phyloP scores from a whole-genome alignment of 1,140 invertebrate species.

The Conus ventricosus region DNA sequence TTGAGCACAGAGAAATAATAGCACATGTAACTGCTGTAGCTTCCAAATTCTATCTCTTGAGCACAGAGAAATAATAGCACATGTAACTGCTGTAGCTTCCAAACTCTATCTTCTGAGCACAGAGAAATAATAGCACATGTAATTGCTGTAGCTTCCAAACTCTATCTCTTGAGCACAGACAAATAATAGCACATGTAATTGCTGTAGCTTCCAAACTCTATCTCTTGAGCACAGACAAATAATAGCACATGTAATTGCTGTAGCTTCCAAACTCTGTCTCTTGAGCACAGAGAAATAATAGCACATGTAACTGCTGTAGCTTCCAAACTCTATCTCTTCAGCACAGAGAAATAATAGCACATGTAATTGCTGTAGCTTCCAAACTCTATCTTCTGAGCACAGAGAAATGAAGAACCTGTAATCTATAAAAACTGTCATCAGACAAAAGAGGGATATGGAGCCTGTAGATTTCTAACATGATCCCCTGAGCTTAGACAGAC shows the following conservation, averaged over 20 bases:
- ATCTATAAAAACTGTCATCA: too few species aligned
- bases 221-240: background rate
- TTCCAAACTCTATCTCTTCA: background rate
- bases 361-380: background rate
- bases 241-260: background rate
- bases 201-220: background rate
- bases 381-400: background rate
- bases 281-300: background rate
- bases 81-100: background rate
- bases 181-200: background rate
- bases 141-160: slow-evolving; percentile 71
- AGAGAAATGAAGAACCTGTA: background rate
- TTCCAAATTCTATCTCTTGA: background rate
- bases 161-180: slow-evolving; percentile 63
- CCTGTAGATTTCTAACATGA: too few species aligned
- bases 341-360: background rate
- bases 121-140: too few species aligned
- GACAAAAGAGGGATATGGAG: too few species aligned
- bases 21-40: too few species aligned
- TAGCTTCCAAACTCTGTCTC: background rate
- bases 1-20: too few species aligned
- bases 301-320: background rate
- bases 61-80: too few species aligned
- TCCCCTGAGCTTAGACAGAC: too few species aligned
- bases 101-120: background rate